Evolutionary conservation across 2,113 vertebrate species (phyloP).

Genomic region (Apistogramma diplotaenia): DNA sequence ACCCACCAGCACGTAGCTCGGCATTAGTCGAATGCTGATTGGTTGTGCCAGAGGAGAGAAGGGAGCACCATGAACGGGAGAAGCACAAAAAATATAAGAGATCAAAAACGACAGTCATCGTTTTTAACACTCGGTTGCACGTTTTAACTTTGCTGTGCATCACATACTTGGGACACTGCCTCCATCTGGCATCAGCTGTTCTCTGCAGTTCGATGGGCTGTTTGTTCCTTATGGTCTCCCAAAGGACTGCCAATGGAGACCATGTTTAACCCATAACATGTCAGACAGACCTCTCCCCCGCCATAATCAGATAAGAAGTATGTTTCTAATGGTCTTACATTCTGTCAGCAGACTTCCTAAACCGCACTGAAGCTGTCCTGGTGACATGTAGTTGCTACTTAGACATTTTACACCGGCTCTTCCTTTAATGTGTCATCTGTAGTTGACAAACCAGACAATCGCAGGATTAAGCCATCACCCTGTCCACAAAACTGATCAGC

Average conservation of each 20-base stretch:
- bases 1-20: too few relatives aligned
- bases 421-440: background rate
- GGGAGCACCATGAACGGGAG: too few relatives aligned
- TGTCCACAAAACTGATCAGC: slow-evolving; percentile 37
- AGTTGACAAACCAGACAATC: slow-evolving; percentile 5
- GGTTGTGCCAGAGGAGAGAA: too few relatives aligned
- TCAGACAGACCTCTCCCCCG: background rate
- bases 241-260: background rate
- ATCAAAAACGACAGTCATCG: too few relatives aligned
- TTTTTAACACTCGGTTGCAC: background rate
- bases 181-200: background rate
- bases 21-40: too few relatives aligned
- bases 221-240: background rate
- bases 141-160: too few relatives aligned
- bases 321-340: background rate
- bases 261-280: background rate
- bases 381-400: background rate
- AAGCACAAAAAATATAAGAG: too few relatives aligned
- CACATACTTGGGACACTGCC: background rate
- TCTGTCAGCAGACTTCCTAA: background rate
- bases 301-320: background rate
- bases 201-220: background rate
- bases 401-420: background rate
- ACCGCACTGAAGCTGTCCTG: background rate
- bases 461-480: slow-evolving; percentile 11